Evolutionary conservation across 2,888 invertebrate genomes (phyloP).

Genomic region (Plebejus anna): DNA sequence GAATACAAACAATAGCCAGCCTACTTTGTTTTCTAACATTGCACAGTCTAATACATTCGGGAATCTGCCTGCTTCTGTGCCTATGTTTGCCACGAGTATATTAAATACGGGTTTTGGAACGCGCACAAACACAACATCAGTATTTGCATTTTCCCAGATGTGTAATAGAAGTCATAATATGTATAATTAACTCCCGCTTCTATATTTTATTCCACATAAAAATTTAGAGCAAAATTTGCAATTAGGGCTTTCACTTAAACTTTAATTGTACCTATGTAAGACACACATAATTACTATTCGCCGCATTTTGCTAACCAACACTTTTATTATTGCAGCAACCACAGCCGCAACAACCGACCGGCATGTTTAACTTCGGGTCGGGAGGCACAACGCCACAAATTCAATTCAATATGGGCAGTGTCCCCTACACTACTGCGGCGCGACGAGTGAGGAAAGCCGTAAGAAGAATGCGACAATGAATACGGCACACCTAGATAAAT

Average conservation of each 20-base stretch:
- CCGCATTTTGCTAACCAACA: neutral
- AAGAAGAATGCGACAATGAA: conserved; percentile 60
- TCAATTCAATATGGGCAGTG: conserved; percentile 65
- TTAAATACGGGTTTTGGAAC: conserved; percentile 51
- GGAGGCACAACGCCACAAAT: conserved; percentile 44
- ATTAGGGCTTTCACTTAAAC: no score
- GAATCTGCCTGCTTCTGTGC: conserved; percentile 42
- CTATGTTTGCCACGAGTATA: conserved; percentile 48
- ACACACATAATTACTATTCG: no score
- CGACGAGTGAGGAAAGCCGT: conserved; percentile 61
- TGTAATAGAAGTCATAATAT: conserved; percentile 25
- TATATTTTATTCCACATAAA: no score
- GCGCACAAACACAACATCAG: conserved; percentile 42
- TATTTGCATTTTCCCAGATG: conserved; percentile 68
- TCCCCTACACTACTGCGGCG: conserved; percentile 40
- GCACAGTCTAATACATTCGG: conserved; percentile 51
- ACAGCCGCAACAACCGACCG: conserved; percentile 43
- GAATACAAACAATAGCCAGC: conserved; percentile 43
- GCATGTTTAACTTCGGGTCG: conserved; percentile 52
- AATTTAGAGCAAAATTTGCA: no score
- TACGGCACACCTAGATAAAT: no score
- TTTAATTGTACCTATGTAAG: no score
- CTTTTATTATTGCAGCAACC: conserved; percentile 34
- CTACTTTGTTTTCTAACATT: conserved; percentile 49
- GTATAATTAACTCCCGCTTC: no score